Evolutionary conservation across 1,140 invertebrate genomes (phyloP), one percentile per base, ranked within the genome.

Genomic region (Polyergus mexicanus): DNA sequence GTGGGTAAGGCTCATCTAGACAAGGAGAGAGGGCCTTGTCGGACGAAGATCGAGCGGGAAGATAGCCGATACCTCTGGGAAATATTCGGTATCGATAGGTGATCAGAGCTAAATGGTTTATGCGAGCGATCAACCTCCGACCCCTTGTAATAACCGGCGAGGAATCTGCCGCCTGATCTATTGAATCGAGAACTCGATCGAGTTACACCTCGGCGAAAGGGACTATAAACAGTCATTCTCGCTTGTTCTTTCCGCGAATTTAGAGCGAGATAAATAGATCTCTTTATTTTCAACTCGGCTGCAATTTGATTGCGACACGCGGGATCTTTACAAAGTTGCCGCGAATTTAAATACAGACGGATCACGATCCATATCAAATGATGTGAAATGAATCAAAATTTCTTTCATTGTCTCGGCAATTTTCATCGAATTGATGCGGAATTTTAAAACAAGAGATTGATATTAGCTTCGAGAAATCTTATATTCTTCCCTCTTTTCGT

Each of bases 151-250:
- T 94, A 94, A 94, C 93, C 86, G 90, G 92, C 89, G 90, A 92
- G 91, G 92, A 93, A 94, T 94, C 93, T 93, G 93, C 93, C 93
- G 92, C 91, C 91, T 93, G 93, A 94, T 93, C 93, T 94, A 93
- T 94, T 93, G 93, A 92, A 93, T 94, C 91, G 90, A 51, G 47
- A 74, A 91, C 91, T 92, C 90, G 92, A 94, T 94, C 93, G 92
- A 88, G 91, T 93, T 92, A 93, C 93, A 92, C 91, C 90, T 88
- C 78, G 89, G 86, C 86, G 72, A 65, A 56, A 87, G 54, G 87
- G 47, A 78, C 66, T 51, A 16, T 51, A 51, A 3, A 51, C 60
- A 78, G 74, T 69, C 84, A 56, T 88, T 62, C 25, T 28, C 44
- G n/a, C 41, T 28, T 28, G 8, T 44, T 54, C 38, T 60, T 71